Base-by-base conservation (phyloP, 2,113 vertebrate genomes). In the Alethe castanea region DNA sequence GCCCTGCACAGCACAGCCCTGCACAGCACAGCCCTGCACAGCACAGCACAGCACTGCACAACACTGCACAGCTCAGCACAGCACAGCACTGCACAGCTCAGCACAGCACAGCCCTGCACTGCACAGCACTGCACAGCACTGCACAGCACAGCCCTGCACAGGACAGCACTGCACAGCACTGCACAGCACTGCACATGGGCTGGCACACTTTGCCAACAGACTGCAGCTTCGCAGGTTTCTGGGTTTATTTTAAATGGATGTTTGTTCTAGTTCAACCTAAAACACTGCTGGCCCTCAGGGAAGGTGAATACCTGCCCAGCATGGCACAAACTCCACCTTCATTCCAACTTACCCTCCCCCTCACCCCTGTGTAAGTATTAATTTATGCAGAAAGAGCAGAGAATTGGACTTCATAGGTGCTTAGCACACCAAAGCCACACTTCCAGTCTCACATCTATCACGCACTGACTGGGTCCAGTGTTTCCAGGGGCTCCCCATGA, bases 151-250 rank as follows among this genome's bases (percentile, higher is more conserved):
- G 42, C 40, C 13, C 16, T 3, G 62, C 53, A 16, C 56, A 6
- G 42, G 7, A 44, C 42, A 7, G 6, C 16, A 17, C 42, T 17
- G n/a, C n/a, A 14, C 12, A 4, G 14, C 53, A 0, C 62, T 22
- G 36, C 54, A 29, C 16, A 35, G 35, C 35, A 38, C 11, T 4
- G 57, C 53, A 22, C 52, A 10, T 40, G 12, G 29, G 9, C 60
- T 12, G 6, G 12, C 14, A 14, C 0, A 0, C 40, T 15, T 33
- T n/a, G 40, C 78, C 4, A 0, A 11, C 2, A 17, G 29, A 14
- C 33, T 31, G n/a, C 40, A 52, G 14, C 50, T 62, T 62, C 5
- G 1, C 1, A 33, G 31, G 14, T 26, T 45, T 67, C 28, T 64
- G 33, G 2, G 10, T 29, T 35, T 14, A 23, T 64, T 52, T 72